Conservation (phyloP, 2,113 vertebrate genomes). For the Symphodus melops region DNA sequence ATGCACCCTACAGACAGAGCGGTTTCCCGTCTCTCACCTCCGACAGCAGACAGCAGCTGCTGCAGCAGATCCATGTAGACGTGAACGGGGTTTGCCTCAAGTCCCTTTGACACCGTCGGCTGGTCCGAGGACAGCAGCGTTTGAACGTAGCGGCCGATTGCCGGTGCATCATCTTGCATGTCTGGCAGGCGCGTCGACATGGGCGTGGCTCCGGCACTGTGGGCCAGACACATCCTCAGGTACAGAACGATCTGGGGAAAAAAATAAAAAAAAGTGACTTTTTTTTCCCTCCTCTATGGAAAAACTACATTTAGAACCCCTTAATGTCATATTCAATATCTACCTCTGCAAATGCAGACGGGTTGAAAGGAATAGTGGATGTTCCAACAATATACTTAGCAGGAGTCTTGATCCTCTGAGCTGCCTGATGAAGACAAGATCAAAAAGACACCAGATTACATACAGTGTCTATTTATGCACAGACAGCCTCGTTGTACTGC, state of each 20-base stretch:
- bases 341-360: conserved; percentile 96
- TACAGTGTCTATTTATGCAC: not conserved
- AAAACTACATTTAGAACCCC: not conserved
- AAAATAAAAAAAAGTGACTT: not conserved
- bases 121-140: conserved; percentile 86
- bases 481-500: not conserved
- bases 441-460: not conserved
- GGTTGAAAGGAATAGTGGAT: conserved; percentile 93
- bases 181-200: conserved; percentile 90
- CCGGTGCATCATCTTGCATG: conserved; percentile 97
- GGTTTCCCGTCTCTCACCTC: conserved; percentile 82
- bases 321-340: not conserved
- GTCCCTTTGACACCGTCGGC: conserved; percentile 83
- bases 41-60: conserved; percentile 91
- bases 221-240: conserved; percentile 95
- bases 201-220: conserved; percentile 91
- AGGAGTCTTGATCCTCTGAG: conserved; percentile 94
- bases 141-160: conserved; percentile 91
- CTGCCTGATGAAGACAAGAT: conserved; percentile 82
- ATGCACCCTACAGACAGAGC: not conserved
- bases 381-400: conserved; percentile 94
- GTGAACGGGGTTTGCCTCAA: conserved; percentile 89
- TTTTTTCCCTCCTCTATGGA: too few species aligned
- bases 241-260: conserved; percentile 93
- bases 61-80: conserved; percentile 94